Conservation (phyloP, 1,140 invertebrate species). For the Thalassaphorura encarpata region DNA sequence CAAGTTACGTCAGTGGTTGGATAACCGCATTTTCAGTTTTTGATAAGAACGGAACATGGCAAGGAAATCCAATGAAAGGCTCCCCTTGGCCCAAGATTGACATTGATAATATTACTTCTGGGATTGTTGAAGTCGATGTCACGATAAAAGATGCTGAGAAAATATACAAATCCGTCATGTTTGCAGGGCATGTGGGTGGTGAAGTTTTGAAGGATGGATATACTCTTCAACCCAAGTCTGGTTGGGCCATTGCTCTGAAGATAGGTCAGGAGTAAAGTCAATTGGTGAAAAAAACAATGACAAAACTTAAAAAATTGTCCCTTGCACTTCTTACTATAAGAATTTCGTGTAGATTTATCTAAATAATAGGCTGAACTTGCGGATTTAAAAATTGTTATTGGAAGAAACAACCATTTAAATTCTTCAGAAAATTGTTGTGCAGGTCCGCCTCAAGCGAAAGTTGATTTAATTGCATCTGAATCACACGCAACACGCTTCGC, state of each 20-base stretch:
- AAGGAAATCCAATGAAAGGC: background rate
- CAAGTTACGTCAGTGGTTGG: slow-evolving; percentile 8
- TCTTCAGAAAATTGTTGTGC: no score
- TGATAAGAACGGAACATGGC: slow-evolving; percentile 3
- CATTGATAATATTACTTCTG: background rate
- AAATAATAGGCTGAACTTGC: no score
- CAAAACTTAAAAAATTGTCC: no score
- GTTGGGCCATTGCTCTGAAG: slow-evolving; percentile 6
- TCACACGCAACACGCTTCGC: no score
- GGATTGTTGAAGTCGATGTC: slow-evolving; percentile 2
- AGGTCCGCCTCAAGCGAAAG: no score
- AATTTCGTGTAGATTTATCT: no score
- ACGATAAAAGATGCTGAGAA: background rate
- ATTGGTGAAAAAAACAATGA: no score
- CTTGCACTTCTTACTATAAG: no score
- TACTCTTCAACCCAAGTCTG: slow-evolving; percentile 2
- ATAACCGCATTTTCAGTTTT: slow-evolving; percentile 10
- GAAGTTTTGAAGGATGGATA: slow-evolving; percentile 3
- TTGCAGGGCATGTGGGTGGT: background rate
- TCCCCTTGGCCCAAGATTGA: background rate
- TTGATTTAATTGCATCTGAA: no score
- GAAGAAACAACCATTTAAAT: no score
- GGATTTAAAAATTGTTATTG: no score
- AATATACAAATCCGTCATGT: slow-evolving; percentile 1
- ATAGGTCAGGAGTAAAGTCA: no score